Percentiles rank a stretch among this genome's conserved stretches.
These are phyloP conservation scores for Clitarchus hookeri DNA, from an alignment of 2,888 invertebrate genomes.

Conservation along the genomic window DNA sequence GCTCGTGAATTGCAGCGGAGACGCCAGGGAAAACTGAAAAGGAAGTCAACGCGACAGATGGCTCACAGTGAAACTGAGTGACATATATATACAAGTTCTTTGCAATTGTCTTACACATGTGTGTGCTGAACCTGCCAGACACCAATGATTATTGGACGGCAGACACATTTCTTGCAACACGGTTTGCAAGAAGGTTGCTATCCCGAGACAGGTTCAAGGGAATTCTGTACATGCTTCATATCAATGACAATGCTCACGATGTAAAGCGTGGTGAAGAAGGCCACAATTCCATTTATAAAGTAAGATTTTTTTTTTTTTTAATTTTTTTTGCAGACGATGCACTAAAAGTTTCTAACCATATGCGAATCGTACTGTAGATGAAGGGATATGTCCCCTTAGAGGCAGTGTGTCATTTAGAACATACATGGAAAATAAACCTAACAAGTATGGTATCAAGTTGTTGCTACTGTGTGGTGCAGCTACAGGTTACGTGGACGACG, in stretches of 20 bases:
- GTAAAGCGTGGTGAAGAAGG: constrained; percentile 12
- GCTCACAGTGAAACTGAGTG: not conserved
- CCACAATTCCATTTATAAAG: constrained; percentile 1
- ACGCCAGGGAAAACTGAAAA: not conserved
- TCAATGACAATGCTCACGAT: not conserved
- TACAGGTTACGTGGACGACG: not conserved
- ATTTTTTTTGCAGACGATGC: not conserved
- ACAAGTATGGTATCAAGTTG: not conserved
- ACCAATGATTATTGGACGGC: not conserved
- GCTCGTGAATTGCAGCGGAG: not conserved
- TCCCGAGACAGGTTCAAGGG: not conserved
- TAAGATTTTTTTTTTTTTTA: not conserved
- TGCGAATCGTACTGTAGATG: not conserved
- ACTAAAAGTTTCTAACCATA: not conserved
- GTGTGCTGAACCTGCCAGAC: not conserved
- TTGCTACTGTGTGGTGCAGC: not conserved
- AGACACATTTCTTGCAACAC: constrained; percentile 17
- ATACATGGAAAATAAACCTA: constrained; percentile 1
- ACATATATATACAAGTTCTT: constrained; percentile 12
- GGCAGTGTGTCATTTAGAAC: not conserved
- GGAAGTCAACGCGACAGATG: not conserved
- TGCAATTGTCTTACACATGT: constrained; percentile 21
- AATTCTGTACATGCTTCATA: not conserved
- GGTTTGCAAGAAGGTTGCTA: no score
- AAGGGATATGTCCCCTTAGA: not conserved